Evolutionary conservation across 1,140 invertebrate species (phyloP), one percentile per base, ranked within the genome.

Genomic region (Orius laevigatus): DNA sequence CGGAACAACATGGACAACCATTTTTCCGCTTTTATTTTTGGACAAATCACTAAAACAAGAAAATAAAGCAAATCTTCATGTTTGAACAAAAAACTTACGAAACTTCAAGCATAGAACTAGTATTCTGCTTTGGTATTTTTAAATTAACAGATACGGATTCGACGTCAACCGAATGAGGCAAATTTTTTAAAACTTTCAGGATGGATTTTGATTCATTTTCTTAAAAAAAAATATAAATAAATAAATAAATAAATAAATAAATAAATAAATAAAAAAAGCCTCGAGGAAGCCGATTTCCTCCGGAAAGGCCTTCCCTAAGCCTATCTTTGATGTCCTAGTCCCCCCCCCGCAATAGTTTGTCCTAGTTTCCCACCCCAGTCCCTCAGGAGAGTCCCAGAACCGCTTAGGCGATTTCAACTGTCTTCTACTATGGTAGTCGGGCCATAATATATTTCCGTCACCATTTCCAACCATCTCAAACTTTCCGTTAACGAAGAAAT

Each of bases 1-100:
- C 12, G 50, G 45, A 11, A 45, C 43, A 20, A 51, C 38, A 18
- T 51, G 50, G 11, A 51, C 35, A n/a, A 46, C 32, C 11, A 35
- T 36, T 16, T 41, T 40, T 5, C 18, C 18, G 11, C 35, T 36
- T 10, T 32, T 33, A 41, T 35, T 43, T 8, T 12, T 12, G 16
- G 42, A 12, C 11, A 38, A 38, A 38, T 38, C 36, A 3, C 36
- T 38, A 5, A n/a, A 38, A 38, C 3, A 3, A n/a, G 15, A 38
- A 38, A 38, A 38, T 16, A 12, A 38, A 10, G 3, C 36, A 38
- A 38, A 38, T 8, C 33, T n/a, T 8, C 33, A 8, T n/a, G n/a
- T 34, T 34, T 34, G n/a, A n/a, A 38, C 3, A 38, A 38, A 12
- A 2, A 11, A 25, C 43, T 45, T 33, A 45, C 43, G 43, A 25